Base-by-base conservation (phyloP, 2,888 invertebrate species). In the Campoplex nolae region DNA sequence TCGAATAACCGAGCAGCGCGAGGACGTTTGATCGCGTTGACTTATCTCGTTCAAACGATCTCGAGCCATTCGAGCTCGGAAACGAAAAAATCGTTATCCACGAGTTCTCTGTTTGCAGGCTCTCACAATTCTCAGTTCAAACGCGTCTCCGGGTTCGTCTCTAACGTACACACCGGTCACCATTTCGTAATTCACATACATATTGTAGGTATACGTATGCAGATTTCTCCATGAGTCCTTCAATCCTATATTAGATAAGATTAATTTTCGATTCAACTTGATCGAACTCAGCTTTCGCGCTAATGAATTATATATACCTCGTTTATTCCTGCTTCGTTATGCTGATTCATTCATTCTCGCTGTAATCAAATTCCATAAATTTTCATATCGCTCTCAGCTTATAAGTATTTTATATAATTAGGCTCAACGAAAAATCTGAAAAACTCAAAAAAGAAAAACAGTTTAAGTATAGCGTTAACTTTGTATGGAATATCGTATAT, bases 71-170 rank as follows among this genome's bases (percentile, higher is more conserved):
- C 68, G 58, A 56, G 38, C 79, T 74, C 23, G 68, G 51, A 23
- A 62, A 67, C 54, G 79, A 84, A 84, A 51, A 32, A 32, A 42
- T 68, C 74, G 42, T 84, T 84, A 84, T 70, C 62, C 74, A 77
- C 74, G n/a, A 51, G 54, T 23, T 32, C 51, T 65, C 76, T 75
- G 38, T 32, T 73, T 32, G 73, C 32, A 16, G 35, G 38, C 73
- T 54, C 45, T 73, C n/a, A 23, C 77, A 51, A 62, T 62, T 62
- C 62, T 62, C 32, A 9, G 16, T 32, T 62, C 9, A 32, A 73
- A 51, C 62, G 45, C 62, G 45, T 51, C n/a, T 65, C 23, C 80
- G 51, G 65, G 73, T 65, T 48, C 11, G 51, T 65, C 67, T 48
- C 73, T 23, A 58, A 45, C 42, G 48, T 58, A 62, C 48, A 80